Evolutionary conservation across 2,888 invertebrate genomes (phyloP), one percentile per base, ranked within the genome.

Genomic region (Prosapia bicincta): DNA sequence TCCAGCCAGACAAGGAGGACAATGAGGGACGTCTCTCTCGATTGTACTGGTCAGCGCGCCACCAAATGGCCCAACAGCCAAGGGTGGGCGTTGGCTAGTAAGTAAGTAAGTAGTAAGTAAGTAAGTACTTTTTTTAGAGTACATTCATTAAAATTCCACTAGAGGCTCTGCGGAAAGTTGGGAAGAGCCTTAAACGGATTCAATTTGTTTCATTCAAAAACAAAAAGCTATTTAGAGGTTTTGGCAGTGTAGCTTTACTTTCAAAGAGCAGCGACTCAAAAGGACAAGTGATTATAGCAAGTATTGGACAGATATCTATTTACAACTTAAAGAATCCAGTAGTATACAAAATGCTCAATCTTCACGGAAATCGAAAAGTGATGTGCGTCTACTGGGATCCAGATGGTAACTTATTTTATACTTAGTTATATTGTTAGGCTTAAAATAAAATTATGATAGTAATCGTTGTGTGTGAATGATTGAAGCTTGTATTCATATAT

Each of bases 171-270:
- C 13, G 20, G 20, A 1, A 30, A 65, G 74, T 65, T 26, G 67
- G 67, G 3, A 73, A 43, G 43, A 54, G 25, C 24, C 13, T 54
- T 10, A 26, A 67, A 24, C 25, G 76, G 23, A 30, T 73, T 25
- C 74, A 76, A 74, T 76, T 76, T 65, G 71, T 76, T n/a, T 76
- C 65, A 70, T 74, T 67, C 32, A 74, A 54, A n/a, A 76, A 71
- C 26, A 15, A 66, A 13, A 76, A 76, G 28, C 54, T 76, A 38
- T 76, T 76, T 43, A 38, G 68, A 15, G 30, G 66, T 66, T 66
- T 9, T 2, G 65, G 70, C 43, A n/a, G 24, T n/a, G 54, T 20
- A 20, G n/a, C n/a, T n/a, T n/a, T n/a, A n/a, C n/a, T n/a, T n/a
- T n/a, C 20, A 30, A 30, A 30, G 30, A 30, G 5, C 6, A 30